phyloP scores from a whole-genome alignment of 92 coral and sea anemone genomes.

The Isaurus tuberculatus region DNA sequence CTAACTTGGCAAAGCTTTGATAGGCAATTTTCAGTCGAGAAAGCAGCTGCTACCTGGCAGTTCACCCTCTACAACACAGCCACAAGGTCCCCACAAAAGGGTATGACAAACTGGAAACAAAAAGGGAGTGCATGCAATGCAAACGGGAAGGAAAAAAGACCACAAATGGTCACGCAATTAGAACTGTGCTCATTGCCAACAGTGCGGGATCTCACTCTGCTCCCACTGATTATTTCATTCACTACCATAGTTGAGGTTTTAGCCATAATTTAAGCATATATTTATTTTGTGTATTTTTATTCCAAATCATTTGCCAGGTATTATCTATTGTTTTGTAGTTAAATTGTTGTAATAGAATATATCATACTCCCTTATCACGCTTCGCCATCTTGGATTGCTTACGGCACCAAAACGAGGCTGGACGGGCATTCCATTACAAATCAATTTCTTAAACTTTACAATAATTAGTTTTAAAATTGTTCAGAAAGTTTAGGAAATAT shows the following conservation, averaged over 20 bases:
- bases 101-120: background rate
- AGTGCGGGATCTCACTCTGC: background rate
- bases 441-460: too few relatives aligned
- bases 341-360: background rate
- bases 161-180: background rate
- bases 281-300: background rate
- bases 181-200: background rate
- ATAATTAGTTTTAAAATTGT: too few relatives aligned
- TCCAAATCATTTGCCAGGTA: background rate
- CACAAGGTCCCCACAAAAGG: background rate
- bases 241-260: background rate
- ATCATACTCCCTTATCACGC: too few relatives aligned
- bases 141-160: too few relatives aligned
- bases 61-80: background rate
- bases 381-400: too few relatives aligned
- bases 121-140: background rate
- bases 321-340: background rate
- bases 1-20: background rate
- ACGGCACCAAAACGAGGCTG: too few relatives aligned
- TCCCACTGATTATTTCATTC: background rate
- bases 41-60: background rate
- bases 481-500: too few relatives aligned
- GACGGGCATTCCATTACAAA: too few relatives aligned
- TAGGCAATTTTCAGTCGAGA: background rate
- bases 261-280: background rate